phyloP scores from a whole-genome alignment of 2,888 invertebrate genomes.

The Colletes collaris region DNA sequence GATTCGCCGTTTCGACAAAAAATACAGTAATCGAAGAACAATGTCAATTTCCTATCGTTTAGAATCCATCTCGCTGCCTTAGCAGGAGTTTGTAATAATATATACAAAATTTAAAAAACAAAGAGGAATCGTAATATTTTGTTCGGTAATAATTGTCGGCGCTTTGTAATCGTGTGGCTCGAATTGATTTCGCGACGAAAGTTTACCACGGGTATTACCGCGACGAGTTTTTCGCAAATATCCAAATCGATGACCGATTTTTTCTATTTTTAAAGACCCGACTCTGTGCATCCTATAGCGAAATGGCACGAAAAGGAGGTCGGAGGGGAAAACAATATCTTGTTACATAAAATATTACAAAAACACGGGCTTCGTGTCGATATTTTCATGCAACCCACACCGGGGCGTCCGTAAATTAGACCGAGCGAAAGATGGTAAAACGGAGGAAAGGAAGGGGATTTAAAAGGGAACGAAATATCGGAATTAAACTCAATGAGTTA shows the following conservation, averaged over 20 bases:
- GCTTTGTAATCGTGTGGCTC: too few species aligned
- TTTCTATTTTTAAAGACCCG: slow-evolving; percentile 1
- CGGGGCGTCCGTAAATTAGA: slow-evolving; percentile 5
- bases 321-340: slow-evolving; percentile 11
- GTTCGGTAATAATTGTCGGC: too few species aligned
- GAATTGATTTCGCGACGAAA: too few species aligned
- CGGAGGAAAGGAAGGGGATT: slow-evolving; percentile 1
- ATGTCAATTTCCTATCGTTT: neutral
- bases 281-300: neutral
- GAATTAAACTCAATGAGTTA: slow-evolving; percentile 38
- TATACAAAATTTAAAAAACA: too few species aligned
- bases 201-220: too few species aligned
- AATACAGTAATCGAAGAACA: neutral
- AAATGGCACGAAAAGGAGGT: neutral
- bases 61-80: neutral
- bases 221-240: too few species aligned
- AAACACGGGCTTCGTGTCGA: neutral
- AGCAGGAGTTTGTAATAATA: too few species aligned
- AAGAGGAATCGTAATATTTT: too few species aligned
- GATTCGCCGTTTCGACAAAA: neutral
- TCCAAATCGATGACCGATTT: neutral
- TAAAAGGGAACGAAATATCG: neutral
- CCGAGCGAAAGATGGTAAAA: neutral
- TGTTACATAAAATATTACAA: slow-evolving; percentile 7
- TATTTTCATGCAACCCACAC: neutral